phyloP scores from a whole-genome alignment of 2,113 vertebrate species.

The Procapra przewalskii region DNA sequence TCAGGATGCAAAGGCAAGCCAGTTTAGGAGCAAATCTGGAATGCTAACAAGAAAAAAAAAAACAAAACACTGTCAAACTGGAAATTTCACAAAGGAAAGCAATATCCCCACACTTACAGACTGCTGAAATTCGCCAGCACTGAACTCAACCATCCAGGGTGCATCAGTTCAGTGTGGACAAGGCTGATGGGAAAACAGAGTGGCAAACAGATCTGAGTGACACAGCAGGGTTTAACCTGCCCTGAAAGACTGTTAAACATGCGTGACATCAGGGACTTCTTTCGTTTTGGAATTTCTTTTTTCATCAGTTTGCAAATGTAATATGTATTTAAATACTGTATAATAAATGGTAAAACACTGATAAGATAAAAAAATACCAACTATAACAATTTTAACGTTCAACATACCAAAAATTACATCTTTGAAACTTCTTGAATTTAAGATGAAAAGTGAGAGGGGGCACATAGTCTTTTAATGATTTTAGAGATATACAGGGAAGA shows the following conservation, averaged over 20 bases:
- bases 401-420: background rate
- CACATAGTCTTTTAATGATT: background rate
- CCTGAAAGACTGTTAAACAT: background rate
- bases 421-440: background rate
- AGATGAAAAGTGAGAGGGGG: background rate
- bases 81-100: background rate
- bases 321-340: background rate
- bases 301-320: background rate
- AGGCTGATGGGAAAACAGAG: background rate
- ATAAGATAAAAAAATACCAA: background rate
- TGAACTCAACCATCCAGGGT: background rate
- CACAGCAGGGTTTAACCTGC: background rate
- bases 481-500: background rate
- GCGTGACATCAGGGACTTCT: background rate
- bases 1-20: background rate
- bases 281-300: constrained; percentile 1
- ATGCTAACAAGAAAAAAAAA: background rate
- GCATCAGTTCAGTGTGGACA: background rate
- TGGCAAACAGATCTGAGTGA: background rate
- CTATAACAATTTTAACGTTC: background rate
- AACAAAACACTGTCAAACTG: background rate
- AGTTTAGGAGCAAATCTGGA: background rate
- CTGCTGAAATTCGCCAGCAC: background rate
- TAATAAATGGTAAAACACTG: background rate
- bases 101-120: background rate